Evolutionary conservation across 2,797 vertebrate species (phyloP).

Genomic region (Poeciliopsis infans): DNA sequence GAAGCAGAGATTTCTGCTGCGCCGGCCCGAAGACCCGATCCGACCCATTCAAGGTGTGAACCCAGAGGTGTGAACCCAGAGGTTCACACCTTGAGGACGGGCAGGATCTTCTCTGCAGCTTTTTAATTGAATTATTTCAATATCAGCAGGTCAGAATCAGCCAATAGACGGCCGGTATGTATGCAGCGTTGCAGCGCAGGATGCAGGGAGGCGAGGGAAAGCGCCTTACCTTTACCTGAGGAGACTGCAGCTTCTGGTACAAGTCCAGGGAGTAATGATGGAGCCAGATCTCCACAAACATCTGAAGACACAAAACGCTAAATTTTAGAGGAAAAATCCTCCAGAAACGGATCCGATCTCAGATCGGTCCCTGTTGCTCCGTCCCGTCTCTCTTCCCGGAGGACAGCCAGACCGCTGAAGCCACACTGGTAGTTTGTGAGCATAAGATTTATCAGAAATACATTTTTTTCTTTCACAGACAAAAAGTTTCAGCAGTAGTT

Average conservation of each 20-base stretch:
- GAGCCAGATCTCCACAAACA: slow-evolving; percentile 98
- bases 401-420: too few relatives aligned
- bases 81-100: too few relatives aligned
- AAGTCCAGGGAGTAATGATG: slow-evolving; percentile 97
- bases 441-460: too few relatives aligned
- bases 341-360: too few relatives aligned
- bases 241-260: slow-evolving; percentile 98
- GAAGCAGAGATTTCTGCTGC: not conserved
- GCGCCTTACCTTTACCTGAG: slow-evolving; percentile 92
- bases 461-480: too few relatives aligned
- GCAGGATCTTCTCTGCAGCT: not conserved
- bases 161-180: slow-evolving; percentile 61
- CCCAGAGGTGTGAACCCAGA: not conserved
- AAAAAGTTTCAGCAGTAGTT: too few relatives aligned
- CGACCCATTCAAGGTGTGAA: not conserved
- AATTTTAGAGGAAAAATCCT: too few relatives aligned
- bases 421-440: too few relatives aligned
- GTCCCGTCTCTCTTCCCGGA: too few relatives aligned
- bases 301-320: slow-evolving; percentile 69
- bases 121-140: not conserved
- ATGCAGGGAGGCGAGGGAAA: not conserved
- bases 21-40: too few relatives aligned
- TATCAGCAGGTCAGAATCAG: slow-evolving; percentile 38
- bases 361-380: too few relatives aligned
- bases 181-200: slow-evolving; percentile 43